Evolutionary conservation across 92 coral and sea anemone species (phyloP).

Genomic region (Epizoanthus scotinus): DNA sequence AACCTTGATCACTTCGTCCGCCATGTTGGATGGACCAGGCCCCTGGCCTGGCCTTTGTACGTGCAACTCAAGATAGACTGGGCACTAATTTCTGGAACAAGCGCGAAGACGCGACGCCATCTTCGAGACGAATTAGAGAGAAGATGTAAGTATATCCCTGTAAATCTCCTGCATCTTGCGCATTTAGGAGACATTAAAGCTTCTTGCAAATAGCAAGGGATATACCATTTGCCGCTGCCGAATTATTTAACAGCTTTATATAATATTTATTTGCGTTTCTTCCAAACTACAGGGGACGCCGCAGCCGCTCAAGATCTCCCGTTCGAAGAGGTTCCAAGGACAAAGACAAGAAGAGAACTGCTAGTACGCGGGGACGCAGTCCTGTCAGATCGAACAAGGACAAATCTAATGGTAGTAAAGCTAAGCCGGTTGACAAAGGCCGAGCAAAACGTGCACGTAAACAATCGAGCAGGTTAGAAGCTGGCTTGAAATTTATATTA

Average conservation of each 20-base stretch:
- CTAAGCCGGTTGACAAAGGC: conserved; percentile 53
- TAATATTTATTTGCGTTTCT: conserved; percentile 17
- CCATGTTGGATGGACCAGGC: conserved; percentile 31
- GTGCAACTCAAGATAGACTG: conserved; percentile 30
- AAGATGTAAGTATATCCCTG: conserved; percentile 58
- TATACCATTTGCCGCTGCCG: background rate
- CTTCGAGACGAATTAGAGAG: background rate
- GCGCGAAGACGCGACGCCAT: conserved; percentile 53
- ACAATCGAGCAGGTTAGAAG: conserved; percentile 87
- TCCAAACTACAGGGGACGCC: conserved; percentile 73
- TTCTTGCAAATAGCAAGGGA: background rate
- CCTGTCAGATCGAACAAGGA: conserved; percentile 76
- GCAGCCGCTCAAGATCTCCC: conserved; percentile 89
- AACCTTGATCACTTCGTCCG: background rate
- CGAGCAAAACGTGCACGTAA: conserved; percentile 50
- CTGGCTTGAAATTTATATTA: too few species aligned
- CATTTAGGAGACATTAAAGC: background rate
- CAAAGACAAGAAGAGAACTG: conserved; percentile 71
- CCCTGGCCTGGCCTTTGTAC: conserved; percentile 44
- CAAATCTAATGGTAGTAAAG: conserved; percentile 51
- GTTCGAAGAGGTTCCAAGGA: conserved; percentile 70
- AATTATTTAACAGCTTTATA: background rate
- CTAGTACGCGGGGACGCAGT: conserved; percentile 91
- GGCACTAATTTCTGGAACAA: conserved; percentile 26
- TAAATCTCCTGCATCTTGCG: conserved; percentile 42